Base-by-base conservation (phyloP, 2,888 invertebrate species). In the Seira sanloemensis region DNA sequence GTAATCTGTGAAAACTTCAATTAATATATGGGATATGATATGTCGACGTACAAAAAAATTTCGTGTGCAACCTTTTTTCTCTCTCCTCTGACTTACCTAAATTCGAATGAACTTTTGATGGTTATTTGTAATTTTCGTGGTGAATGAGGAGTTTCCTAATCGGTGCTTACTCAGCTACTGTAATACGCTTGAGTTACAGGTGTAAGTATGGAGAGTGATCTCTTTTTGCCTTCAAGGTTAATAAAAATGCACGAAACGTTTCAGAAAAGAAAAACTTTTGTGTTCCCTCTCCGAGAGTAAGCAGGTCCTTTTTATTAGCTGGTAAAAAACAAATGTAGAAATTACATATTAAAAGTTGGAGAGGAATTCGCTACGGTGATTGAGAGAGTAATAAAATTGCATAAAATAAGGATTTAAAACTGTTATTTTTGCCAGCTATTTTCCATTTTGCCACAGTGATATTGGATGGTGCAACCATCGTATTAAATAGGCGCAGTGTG, bases 131-230 rank as follows among this genome's bases (percentile, higher is more conserved):
- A 62, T 62, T 62, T 62, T 7, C 62, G 23, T 19, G 23, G 23
- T 23, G n/a, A 37, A 9, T 37, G 5, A 62, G 62, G 62, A 50
- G 50, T 50, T 62, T 62, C 12, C 21, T n/a, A 62, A 62, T 62
- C 21, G 62, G 16, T 62, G 62, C n/a, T 62, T 62, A n/a, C 62
- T 62, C 62, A 21, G 62, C 62, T 62, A 62, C 62, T 62, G 62
- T 62, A 62, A 21, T 62, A 62, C 62, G 23, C 62, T 62, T 62
- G 16, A n/a, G 62, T 62, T 62, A 23, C 21, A 62, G n/a, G 62
- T 62, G 21, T 9, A 58, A 58, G 62, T 62, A 62, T 21, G 62
- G n/a, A n/a, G 62, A 21, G 62, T 62, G 62, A 62, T 62, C n/a
- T 50, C 50, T 2, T 50, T 62, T 9, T 58, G 2, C 58, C 58